Percentiles rank a stretch among this genome's conserved stretches.
phyloP scores from a whole-genome alignment of 2,797 vertebrate genomes.

The Brotula barbata region DNA sequence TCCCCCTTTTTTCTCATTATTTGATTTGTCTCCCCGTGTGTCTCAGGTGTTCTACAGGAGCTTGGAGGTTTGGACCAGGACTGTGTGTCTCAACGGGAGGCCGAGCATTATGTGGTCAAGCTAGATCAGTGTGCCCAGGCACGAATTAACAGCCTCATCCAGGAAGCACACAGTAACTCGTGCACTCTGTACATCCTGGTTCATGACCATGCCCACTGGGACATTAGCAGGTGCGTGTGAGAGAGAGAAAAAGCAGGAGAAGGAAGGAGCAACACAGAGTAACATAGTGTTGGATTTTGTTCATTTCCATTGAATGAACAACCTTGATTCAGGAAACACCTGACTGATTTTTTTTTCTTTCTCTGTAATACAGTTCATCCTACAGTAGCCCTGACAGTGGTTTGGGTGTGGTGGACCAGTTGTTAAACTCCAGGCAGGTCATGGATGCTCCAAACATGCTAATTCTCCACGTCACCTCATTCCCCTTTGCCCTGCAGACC shows the following conservation, averaged over 20 bases:
- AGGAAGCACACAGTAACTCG: slow-evolving; percentile 88
- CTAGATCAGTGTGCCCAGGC: slow-evolving; percentile 85
- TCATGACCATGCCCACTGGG: slow-evolving; percentile 97
- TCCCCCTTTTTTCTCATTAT: background rate
- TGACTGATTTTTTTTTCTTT: slow-evolving; percentile 12
- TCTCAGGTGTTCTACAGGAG: slow-evolving; percentile 89
- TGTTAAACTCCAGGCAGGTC: slow-evolving; percentile 92
- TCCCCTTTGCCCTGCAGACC: slow-evolving; percentile 94
- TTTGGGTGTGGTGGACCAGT: slow-evolving; percentile 86
- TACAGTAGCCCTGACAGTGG: slow-evolving; percentile 77
- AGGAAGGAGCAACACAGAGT: background rate
- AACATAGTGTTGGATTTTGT: background rate
- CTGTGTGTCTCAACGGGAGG: slow-evolving; percentile 80
- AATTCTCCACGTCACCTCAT: slow-evolving; percentile 94
- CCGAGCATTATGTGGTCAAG: slow-evolving; percentile 90
- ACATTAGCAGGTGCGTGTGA: slow-evolving; percentile 85
- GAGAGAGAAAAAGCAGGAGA: background rate
- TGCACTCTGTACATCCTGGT: slow-evolving; percentile 93
- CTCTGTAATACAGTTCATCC: slow-evolving; percentile 57
- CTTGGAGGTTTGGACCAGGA: slow-evolving; percentile 89
- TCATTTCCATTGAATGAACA: background rate
- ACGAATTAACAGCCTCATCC: slow-evolving; percentile 87
- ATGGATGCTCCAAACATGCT: slow-evolving; percentile 92
- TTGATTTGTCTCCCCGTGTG: slow-evolving; percentile 11
- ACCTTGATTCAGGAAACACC: background rate